A percentile compares a stretch with the other conserved stretches of the same genome.
Evolutionary conservation across 2,113 vertebrate genomes (phyloP).

Genomic region (Cervus canadensis): DNA sequence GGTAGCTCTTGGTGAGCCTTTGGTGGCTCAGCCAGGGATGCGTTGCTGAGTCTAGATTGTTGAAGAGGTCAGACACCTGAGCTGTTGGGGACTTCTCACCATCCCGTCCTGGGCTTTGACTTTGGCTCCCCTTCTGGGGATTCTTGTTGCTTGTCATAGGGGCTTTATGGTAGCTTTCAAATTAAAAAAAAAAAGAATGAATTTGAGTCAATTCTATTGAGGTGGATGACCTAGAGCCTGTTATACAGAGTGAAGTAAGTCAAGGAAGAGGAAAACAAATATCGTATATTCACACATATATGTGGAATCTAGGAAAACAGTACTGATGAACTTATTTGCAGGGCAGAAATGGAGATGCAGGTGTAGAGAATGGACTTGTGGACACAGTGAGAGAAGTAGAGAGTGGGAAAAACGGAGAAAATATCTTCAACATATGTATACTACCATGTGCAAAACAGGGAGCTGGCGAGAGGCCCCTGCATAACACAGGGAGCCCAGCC

Average conservation of each 20-base stretch:
- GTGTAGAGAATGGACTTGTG: background rate
- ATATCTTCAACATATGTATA: background rate
- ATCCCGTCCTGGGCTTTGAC: too few relatives aligned
- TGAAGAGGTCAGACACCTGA: background rate
- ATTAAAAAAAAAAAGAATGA: background rate
- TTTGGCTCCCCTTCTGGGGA: background rate
- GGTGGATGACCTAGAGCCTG: background rate
- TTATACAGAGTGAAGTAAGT: background rate
- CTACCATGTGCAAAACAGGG: background rate
- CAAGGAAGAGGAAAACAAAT: background rate
- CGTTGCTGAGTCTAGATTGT: background rate
- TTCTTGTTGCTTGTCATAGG: background rate
- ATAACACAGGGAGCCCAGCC: background rate
- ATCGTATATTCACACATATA: background rate
- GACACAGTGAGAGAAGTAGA: background rate
- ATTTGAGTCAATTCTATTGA: background rate
- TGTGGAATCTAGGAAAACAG: background rate
- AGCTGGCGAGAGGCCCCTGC: background rate
- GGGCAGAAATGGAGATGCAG: background rate
- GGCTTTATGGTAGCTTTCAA: background rate
- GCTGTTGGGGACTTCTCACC: background rate
- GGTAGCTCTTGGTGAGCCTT: background rate
- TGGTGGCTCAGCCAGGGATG: background rate
- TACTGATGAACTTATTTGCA: background rate
- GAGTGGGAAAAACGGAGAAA: rapidly evolving